These are phyloP conservation scores for Eulemur mongoz DNA, from an alignment of 2,797 vertebrate genomes.

Conservation along the genomic window DNA sequence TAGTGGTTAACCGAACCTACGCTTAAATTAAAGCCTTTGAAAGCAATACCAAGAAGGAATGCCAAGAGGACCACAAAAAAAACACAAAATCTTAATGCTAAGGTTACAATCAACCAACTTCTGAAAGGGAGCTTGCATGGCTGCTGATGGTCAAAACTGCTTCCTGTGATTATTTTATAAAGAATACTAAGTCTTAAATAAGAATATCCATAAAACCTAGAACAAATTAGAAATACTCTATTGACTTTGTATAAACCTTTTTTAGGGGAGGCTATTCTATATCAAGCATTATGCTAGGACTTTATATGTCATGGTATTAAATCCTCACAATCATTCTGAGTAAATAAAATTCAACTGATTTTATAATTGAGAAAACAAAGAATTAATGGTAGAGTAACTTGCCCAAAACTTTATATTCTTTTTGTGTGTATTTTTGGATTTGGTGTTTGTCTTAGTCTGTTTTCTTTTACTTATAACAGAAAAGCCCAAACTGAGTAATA, in stretches of 20 bases:
- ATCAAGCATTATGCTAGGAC: background rate
- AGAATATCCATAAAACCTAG: background rate
- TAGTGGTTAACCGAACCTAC: background rate
- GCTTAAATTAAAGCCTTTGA: background rate
- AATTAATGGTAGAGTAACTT: background rate
- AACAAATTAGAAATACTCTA: background rate
- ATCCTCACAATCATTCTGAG: background rate
- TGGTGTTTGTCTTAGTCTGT: background rate
- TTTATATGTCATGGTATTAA: background rate
- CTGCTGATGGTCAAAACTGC: background rate
- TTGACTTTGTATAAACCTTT: background rate
- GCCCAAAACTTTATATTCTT: background rate
- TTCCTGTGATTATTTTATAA: background rate
- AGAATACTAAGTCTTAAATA: background rate
- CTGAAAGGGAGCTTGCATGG: background rate
- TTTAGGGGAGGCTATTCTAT: background rate
- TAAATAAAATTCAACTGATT: conserved; percentile 15
- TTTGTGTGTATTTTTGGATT: background rate
- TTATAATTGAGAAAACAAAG: background rate
- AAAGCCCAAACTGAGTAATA: background rate
- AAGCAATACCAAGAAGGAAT: background rate
- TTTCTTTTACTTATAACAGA: background rate
- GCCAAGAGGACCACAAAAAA: background rate
- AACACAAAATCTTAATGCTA: background rate
- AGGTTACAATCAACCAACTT: background rate